Base-by-base conservation (phyloP, 2,888 invertebrate genomes). In the Xestia sexstrigata region DNA sequence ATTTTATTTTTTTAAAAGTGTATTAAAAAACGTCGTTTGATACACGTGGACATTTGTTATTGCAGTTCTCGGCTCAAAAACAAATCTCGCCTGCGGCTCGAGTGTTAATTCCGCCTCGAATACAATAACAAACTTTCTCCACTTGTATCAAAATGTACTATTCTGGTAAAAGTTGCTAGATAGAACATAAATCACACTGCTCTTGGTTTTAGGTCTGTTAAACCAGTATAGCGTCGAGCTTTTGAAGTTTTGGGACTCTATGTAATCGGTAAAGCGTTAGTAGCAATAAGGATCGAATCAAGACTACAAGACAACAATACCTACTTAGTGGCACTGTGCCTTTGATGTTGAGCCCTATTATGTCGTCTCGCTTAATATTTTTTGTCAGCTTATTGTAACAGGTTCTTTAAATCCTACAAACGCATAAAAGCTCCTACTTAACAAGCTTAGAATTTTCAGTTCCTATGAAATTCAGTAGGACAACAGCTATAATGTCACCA, bases 401-500 rank as follows among this genome's bases (percentile, higher is more conserved):
- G 62, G 7, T 7, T 45, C 75, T 71, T 85, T 74, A 85, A n/a
- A 77, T 39, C 26, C 47, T 9, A 39, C 30, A 55, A 52, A 62
- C 39, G 9, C 13, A 52, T 76, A 82, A 63, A 84, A 79, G n/a
- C n/a, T 49, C 4, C 20, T 9, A 52, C 52, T 35, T 47, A 45
- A n/a, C 17, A 49, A 52, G 8, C 26, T 17, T 8, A 49, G 13
- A 45, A 39, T 20, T 58, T n/a, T 74, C 60, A 74, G 67, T 74
- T 66, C 20, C 11, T 11, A 47, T n/a, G 26, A 58, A 60, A 15
- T 47, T 75, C 30, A 15, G 13, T 15, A 42, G 8, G 23, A 20
- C 17, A 55, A 17, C 42, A 74, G 42, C 70, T 35, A 80, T 73
- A 66, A 87, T 87, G 87, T n/a, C 70, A 17, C 1, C 26, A 55